These are phyloP conservation scores for Auanema sp. DNA, from an alignment of 2,888 invertebrate species.

Conservation along the genomic window DNA sequence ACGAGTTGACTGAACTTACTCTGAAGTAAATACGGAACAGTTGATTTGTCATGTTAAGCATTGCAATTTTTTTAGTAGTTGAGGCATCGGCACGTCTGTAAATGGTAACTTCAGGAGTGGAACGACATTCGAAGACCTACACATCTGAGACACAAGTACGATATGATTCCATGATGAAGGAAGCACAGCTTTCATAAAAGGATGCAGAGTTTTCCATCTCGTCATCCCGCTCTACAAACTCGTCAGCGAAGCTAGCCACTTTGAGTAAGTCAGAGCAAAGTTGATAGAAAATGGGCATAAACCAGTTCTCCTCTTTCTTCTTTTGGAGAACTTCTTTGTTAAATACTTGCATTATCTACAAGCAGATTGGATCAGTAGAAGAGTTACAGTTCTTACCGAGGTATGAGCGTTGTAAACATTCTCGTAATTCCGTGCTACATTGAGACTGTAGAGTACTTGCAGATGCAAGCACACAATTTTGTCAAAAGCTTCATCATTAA, in stretches of 20 bases:
- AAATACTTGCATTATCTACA: constrained; percentile 55
- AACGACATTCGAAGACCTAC: constrained; percentile 39
- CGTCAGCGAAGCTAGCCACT: constrained; percentile 67
- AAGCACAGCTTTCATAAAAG: constrained; percentile 52
- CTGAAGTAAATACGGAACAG: constrained; percentile 94
- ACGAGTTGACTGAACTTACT: constrained; percentile 71
- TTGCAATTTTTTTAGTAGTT: constrained; percentile 91
- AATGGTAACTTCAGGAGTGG: no score
- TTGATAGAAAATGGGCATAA: constrained; percentile 86
- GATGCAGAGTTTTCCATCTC: constrained; percentile 41
- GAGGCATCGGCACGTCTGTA: constrained; percentile 79
- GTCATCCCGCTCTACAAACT: constrained; percentile 25
- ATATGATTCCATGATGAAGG: constrained; percentile 56
- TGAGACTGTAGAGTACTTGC: constrained; percentile 46
- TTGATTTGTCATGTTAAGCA: constrained; percentile 94
- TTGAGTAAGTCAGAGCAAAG: constrained; percentile 85
- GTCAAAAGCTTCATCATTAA: constrained; percentile 46
- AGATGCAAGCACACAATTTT: constrained; percentile 43
- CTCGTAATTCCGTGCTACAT: constrained; percentile 37
- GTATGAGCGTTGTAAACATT: constrained; percentile 46
- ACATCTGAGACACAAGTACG: constrained; percentile 56
- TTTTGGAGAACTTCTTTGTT: constrained; percentile 75
- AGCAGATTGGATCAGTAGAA: background rate
- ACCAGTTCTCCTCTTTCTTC: constrained; percentile 92
- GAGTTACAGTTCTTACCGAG: constrained; percentile 28